Conservation (phyloP, 1,140 invertebrate genomes). For the Palaemon carinicauda region DNA sequence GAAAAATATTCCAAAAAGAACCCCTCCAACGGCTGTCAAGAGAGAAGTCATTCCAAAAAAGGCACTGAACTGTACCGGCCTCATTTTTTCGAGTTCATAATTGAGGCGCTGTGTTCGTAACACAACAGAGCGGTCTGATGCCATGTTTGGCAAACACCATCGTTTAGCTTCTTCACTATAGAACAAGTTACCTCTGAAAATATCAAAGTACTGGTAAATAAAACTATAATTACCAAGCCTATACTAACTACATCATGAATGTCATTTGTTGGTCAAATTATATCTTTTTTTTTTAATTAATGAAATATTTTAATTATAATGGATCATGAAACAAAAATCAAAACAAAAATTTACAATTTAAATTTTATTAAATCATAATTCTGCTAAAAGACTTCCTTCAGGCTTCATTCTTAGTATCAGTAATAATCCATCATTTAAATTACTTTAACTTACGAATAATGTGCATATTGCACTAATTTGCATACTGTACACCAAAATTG, state of each 20-base stretch:
- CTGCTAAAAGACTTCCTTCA: too few relatives aligned
- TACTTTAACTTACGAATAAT: too few relatives aligned
- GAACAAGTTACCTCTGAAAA: constrained; percentile 71
- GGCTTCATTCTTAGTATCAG: too few relatives aligned
- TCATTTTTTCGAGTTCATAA: constrained; percentile 73
- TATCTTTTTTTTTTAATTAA: too few relatives aligned
- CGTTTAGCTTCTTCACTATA: constrained; percentile 70
- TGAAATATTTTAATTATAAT: too few relatives aligned
- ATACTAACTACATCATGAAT: neutral
- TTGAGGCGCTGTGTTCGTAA: constrained; percentile 78
- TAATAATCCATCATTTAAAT: too few relatives aligned
- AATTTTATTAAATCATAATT: too few relatives aligned
- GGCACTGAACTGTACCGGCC: constrained; percentile 76
- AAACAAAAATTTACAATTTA: too few relatives aligned
- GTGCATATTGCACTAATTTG: too few relatives aligned
- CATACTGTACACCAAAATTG: too few relatives aligned
- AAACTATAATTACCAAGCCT: neutral
- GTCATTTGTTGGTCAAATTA: neutral
- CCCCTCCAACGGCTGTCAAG: constrained; percentile 41
- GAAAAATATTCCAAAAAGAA: constrained; percentile 72
- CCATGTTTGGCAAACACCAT: constrained; percentile 82
- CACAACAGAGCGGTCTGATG: constrained; percentile 82
- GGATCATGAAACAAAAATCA: too few relatives aligned
- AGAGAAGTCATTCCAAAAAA: constrained; percentile 69
- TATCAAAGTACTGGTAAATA: neutral